Evolutionary conservation across 2,888 invertebrate genomes (phyloP), one percentile per base, ranked within the genome.

Genomic region (Aphodius sticticus): DNA sequence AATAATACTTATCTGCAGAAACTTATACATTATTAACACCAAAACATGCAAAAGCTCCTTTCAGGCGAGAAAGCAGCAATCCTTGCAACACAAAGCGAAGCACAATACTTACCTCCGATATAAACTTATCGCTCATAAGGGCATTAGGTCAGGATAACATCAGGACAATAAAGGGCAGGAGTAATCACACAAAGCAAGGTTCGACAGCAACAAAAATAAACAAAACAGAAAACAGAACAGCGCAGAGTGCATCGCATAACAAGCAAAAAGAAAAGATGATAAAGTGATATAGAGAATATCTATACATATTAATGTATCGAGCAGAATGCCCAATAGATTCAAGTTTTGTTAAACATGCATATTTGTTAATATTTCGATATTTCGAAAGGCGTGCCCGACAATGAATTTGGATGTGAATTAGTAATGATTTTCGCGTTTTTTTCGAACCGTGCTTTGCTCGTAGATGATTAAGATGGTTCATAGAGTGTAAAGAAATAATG

Each of bases 361-460:
- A 26, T 26, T 6, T 6, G 71, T 36, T 53, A 53, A 53, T 7
- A 53, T 53, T 53, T 53, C 6, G 1, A 7, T 38, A 26, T 26
- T 72, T 74, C 16, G 35, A 71, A 71, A 35, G 71, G 71, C 35
- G 71, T 71, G 71, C 71, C 71, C 71, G 71, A 71, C 35, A 12
- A 71, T 26, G 35, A 36, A 74, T 26, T 71, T 16, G 35, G 15
- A 71, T 15, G 6, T 71, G 12, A 14, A 16, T 71, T 4, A 53
- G n/a, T 71, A 0, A 15, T 76, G 76, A 77, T 78, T 80, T 76
- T 78, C 70, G 76, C 37, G 37, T 38, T 26, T 77, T 15, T 84
- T 85, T 85, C 88, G 90, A 90, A 90, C 90, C 90, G 87, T 90
- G 90, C 90, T 90, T 89, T 89, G 79, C 78, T 77, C 77, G 78